phyloP scores from a whole-genome alignment of 2,888 invertebrate species.

The Campoletis raptor region DNA sequence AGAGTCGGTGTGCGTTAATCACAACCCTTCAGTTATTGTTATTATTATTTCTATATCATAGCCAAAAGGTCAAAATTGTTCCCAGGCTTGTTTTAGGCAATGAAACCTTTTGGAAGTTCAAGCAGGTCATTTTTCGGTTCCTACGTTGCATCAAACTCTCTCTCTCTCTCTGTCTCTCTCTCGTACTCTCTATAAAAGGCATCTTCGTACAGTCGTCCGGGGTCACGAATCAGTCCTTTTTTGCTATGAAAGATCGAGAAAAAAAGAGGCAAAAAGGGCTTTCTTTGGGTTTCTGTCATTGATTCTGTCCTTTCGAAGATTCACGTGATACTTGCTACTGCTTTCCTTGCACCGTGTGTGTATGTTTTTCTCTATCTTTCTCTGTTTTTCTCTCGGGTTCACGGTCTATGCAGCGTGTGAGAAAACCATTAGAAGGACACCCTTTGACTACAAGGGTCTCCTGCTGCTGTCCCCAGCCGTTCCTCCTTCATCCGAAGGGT shows the following conservation, averaged over 20 bases:
- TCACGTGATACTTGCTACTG: slow-evolving; percentile 47
- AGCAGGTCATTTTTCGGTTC: slow-evolving; percentile 46
- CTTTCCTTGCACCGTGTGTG: slow-evolving; percentile 1
- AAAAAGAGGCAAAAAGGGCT: slow-evolving; percentile 59
- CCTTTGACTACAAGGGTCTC: slow-evolving; percentile 80
- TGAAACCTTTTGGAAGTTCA: slow-evolving; percentile 30
- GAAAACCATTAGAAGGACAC: slow-evolving; percentile 81
- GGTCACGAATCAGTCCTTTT: slow-evolving; percentile 62
- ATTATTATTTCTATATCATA: slow-evolving; percentile 7
- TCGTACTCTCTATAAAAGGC: slow-evolving; percentile 33
- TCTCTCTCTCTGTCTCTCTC: slow-evolving; percentile 35
- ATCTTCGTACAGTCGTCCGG: slow-evolving; percentile 49
- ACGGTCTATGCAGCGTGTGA: slow-evolving; percentile 74
- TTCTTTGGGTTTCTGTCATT: slow-evolving; percentile 57
- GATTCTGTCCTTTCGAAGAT: slow-evolving; percentile 54
- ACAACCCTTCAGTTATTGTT: slow-evolving; percentile 7
- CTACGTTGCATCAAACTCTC: slow-evolving; percentile 27
- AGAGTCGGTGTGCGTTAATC: neutral
- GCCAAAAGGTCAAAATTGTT: slow-evolving; percentile 34
- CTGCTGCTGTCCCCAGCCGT: slow-evolving; percentile 68
- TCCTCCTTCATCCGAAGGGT: slow-evolving; percentile 73
- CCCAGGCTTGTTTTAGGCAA: slow-evolving; percentile 55
- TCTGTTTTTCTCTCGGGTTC: slow-evolving; percentile 18
- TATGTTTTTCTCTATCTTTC: slow-evolving; percentile 12
- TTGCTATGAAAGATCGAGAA: slow-evolving; percentile 53